Conservation (phyloP, 2,113 vertebrate species). For the Albula glossodonta region DNA sequence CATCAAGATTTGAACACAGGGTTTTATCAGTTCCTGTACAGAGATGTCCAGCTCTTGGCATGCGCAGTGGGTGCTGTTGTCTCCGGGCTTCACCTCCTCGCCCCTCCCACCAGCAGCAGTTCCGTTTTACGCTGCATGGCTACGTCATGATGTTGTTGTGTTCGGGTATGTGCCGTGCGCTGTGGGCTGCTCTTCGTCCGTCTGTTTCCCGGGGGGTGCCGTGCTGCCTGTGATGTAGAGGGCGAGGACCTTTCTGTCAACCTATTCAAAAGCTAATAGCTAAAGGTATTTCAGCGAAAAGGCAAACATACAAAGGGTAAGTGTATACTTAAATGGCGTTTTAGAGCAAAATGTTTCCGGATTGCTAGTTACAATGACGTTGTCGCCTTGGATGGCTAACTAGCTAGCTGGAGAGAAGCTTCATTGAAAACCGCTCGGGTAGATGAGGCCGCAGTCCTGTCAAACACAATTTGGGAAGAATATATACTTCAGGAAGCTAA, state of each 20-base stretch:
- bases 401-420: neutral
- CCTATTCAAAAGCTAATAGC: neutral
- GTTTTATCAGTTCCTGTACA: too few species aligned
- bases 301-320: neutral
- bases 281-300: neutral
- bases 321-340: neutral
- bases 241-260: neutral
- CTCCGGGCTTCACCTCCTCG: neutral
- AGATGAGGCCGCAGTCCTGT: neutral
- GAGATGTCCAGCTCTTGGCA: too few species aligned
- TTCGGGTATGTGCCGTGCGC: neutral
- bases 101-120: neutral
- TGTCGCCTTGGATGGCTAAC: neutral
- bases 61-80: too few species aligned
- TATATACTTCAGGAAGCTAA: neutral
- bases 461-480: neutral
- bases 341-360: neutral
- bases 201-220: neutral
- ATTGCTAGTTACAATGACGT: neutral
- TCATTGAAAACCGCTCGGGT: neutral
- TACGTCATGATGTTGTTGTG: neutral
- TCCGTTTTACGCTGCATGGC: neutral
- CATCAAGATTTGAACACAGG: too few species aligned
- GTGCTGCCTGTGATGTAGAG: neutral
- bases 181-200: neutral